Evolutionary conservation across 2,888 invertebrate genomes (phyloP).

Genomic region (Rotaria sp.): DNA sequence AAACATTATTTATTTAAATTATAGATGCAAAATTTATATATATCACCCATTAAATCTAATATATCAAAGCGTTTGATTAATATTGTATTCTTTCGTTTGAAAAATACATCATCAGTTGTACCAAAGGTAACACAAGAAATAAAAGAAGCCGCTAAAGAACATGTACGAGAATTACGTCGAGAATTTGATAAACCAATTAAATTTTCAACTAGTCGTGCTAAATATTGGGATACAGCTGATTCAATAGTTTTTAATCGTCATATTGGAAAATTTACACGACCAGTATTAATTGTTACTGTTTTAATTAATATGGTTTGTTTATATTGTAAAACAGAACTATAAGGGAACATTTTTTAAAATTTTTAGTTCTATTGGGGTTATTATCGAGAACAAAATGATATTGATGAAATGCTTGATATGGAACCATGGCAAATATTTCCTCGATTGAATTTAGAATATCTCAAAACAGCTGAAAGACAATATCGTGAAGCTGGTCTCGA

Average conservation of each 20-base stretch:
- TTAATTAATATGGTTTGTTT: conserved; percentile 1
- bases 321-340: not conserved
- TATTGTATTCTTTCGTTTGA: not conserved
- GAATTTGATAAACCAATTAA: conserved; percentile 23
- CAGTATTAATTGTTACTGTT: not conserved
- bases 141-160: conserved; percentile 17
- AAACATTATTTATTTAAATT: not conserved
- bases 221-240: conserved; percentile 18
- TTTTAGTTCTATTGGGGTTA: conserved; percentile 17
- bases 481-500: conserved; percentile 19
- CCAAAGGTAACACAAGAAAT: not conserved
- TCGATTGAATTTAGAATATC: not conserved
- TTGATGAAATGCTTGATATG: not conserved
- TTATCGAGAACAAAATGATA: conserved; percentile 21
- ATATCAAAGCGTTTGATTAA: not conserved
- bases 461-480: conserved; percentile 15
- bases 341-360: not conserved
- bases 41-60: not conserved
- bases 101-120: not conserved
- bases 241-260: conserved; percentile 2
- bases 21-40: not conserved
- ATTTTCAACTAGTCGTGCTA: not conserved
- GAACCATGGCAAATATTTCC: conserved; percentile 25
- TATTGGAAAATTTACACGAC: conserved; percentile 17
- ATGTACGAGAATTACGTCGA: not conserved